Conservation (phyloP, 2,888 invertebrate species). For the Nephrotoma guestfalica region DNA sequence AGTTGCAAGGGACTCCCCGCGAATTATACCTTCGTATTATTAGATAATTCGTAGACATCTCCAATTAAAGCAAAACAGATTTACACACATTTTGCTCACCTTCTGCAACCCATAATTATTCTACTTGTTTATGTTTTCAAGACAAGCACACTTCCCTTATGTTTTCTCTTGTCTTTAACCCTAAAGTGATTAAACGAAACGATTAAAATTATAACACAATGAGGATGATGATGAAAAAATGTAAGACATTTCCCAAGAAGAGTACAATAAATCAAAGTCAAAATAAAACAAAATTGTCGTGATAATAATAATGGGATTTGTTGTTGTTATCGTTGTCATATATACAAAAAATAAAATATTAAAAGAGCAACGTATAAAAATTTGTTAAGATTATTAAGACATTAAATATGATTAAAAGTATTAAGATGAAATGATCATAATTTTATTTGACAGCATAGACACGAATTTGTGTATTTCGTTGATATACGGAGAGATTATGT, state of each 20-base stretch:
- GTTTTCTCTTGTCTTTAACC: neutral
- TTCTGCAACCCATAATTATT: too few species aligned
- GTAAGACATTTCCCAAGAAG: neutral
- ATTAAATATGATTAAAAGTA: neutral
- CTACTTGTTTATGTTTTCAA: too few species aligned
- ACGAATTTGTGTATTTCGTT: neutral
- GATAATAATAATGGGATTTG: neutral
- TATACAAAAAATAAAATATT: neutral
- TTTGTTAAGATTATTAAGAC: neutral
- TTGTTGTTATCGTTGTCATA: neutral
- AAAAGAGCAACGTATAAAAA: neutral
- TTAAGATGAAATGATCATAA: neutral
- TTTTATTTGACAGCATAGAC: neutral
- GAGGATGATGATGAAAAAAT: neutral
- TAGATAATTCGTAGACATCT: too few species aligned
- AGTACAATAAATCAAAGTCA: neutral
- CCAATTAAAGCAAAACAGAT: too few species aligned
- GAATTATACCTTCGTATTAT: too few species aligned
- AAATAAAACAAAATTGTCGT: neutral
- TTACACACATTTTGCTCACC: too few species aligned
- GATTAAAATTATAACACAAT: neutral
- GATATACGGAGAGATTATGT: neutral
- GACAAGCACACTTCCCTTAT: too few species aligned
- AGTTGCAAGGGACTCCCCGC: too few species aligned
- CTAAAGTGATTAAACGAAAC: neutral